These are phyloP conservation scores for Entomobrya proxima DNA, from an alignment of 2,888 invertebrate species.

Conservation along the genomic window DNA sequence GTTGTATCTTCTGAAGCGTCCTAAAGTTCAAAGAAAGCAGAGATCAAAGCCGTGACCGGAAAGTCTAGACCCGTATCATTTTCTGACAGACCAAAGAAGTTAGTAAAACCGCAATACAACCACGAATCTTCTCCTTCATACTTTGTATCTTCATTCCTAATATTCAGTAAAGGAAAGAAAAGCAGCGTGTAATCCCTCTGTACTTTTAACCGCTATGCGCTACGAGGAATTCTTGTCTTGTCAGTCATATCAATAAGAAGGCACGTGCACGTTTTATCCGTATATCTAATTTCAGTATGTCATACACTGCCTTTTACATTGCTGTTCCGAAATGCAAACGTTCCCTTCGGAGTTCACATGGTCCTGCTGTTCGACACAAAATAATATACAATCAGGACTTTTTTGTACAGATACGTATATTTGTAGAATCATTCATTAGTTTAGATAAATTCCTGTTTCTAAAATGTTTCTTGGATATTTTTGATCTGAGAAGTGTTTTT, in stretches of 20 bases:
- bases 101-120: not conserved
- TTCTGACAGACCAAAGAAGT: constrained; percentile 50
- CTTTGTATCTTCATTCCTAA: not conserved
- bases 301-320: constrained; percentile 41
- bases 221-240: too few relatives aligned
- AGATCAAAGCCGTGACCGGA: constrained; percentile 50
- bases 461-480: constrained; percentile 42
- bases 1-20: constrained; percentile 33
- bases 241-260: too few relatives aligned
- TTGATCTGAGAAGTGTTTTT: constrained; percentile 14
- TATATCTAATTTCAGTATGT: not conserved
- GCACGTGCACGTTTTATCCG: not conserved
- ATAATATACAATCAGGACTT: too few relatives aligned
- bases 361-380: constrained; percentile 30
- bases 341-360: constrained; percentile 44
- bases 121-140: not conserved
- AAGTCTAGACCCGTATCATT: constrained; percentile 43
- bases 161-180: too few relatives aligned
- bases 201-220: too few relatives aligned
- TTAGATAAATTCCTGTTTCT: constrained; percentile 30
- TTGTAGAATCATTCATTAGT: constrained; percentile 20
- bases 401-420: constrained; percentile 1
- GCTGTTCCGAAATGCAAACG: constrained; percentile 25
- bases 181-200: too few relatives aligned
- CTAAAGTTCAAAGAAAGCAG: constrained; percentile 49